Evolutionary conservation across 2,113 vertebrate species (phyloP).

Genomic region (Ahaetulla prasina): DNA sequence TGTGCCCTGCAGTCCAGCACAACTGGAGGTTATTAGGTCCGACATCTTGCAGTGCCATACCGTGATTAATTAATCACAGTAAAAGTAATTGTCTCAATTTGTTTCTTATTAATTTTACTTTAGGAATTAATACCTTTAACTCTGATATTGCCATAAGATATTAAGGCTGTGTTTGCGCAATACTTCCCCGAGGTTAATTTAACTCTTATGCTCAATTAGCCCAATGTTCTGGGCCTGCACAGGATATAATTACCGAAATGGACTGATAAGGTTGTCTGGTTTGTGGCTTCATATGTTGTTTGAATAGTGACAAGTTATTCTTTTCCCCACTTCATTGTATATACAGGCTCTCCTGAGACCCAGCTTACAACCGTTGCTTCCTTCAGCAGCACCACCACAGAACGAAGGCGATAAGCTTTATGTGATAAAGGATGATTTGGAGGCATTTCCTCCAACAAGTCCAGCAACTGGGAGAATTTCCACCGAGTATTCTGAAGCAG

Average conservation of each 20-base stretch:
- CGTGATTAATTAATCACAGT: neutral
- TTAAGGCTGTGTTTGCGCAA: neutral
- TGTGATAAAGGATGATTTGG: slow-evolving; percentile 57
- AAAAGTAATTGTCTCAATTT: neutral
- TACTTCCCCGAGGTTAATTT: neutral
- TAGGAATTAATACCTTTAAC: neutral
- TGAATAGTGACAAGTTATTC: neutral
- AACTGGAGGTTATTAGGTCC: neutral
- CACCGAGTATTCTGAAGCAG: neutral
- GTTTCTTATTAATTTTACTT: neutral
- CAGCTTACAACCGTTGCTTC: slow-evolving; percentile 30
- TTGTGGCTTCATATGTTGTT: neutral
- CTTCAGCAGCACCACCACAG: slow-evolving; percentile 30
- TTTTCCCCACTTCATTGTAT: neutral
- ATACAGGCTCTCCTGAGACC: slow-evolving; percentile 36
- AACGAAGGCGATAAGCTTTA: slow-evolving; percentile 62
- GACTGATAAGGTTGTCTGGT: neutral
- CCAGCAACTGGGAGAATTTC: neutral
- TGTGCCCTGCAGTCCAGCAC: neutral
- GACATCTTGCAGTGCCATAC: neutral
- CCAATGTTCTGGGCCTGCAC: neutral
- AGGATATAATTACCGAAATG: neutral
- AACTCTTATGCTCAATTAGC: neutral
- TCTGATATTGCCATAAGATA: neutral
- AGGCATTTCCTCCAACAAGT: slow-evolving; percentile 4